Evolutionary conservation across 2,888 invertebrate genomes (phyloP), one percentile per base, ranked within the genome.

Genomic region (Rhagium mordax): DNA sequence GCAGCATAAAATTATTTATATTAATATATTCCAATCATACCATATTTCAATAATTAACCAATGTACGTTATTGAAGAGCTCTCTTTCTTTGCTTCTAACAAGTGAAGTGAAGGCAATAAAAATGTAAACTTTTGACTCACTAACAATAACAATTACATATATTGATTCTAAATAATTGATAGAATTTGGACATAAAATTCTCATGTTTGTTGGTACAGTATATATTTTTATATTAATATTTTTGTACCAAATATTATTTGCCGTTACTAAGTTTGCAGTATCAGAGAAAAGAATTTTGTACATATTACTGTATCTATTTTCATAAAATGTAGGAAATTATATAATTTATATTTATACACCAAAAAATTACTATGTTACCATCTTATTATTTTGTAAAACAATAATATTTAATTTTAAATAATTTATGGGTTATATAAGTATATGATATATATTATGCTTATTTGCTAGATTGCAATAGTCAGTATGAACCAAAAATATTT

Each of bases 401-500:
- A 13, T 13, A 41, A 4, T 41, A 41, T 41, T 41, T 41, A 10
- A n/a, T 41, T 41, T 41, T 41, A 41, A 41, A 20, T 51, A 51
- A 51, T 51, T 51, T 51, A 16, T 20, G 18, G 51, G 51, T 55
- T 4, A n/a, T n/a, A n/a, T n/a, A n/a, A n/a, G n/a, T n/a, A n/a
- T n/a, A n/a, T n/a, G n/a, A n/a, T n/a, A n/a, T 24, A 24, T 24
- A 24, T 24, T 24, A 20, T 27, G 13, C n/a, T 59, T 15, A 29
- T 48, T 33, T n/a, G 5, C 8, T n/a, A 65, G 2, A 13, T 18
- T 18, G 29, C 33, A 53, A 29, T 48, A 65, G 53, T 65, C 65
- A 53, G 53, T 33, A 24, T 10, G 41, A 33, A 65, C 65, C 65
- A 65, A 65, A 65, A 65, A 65, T 65, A 53, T 53, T 16, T 6